Percentiles rank a stretch among this genome's conserved stretches.
Conservation (phyloP, 1,140 invertebrate genomes). For the Brachionus calyciflorus region DNA sequence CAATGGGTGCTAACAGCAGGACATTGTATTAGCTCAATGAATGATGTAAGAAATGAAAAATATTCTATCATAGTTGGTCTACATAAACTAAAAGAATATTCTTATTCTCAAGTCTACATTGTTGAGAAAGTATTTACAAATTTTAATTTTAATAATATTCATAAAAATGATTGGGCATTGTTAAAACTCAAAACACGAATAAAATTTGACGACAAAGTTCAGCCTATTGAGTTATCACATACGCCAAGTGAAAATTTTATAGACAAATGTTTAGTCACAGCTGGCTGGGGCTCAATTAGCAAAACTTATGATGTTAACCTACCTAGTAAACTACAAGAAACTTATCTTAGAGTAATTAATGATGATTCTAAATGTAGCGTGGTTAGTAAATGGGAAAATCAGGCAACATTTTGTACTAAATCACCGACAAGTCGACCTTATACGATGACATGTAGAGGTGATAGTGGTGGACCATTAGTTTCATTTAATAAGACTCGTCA, state of each 20-base stretch:
- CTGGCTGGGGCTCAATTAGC: constrained; percentile 20
- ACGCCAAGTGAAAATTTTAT: not conserved
- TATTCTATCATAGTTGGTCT: not conserved
- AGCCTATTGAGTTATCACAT: not conserved
- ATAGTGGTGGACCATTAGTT: not conserved
- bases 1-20: not conserved
- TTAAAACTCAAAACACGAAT: not conserved
- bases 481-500: not conserved
- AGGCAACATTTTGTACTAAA: no score
- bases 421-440: no score
- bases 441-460: no score
- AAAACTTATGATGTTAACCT: not conserved
- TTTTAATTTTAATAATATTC: not conserved
- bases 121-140: not conserved
- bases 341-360: no score
- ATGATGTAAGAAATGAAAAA: not conserved
- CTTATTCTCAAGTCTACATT: not conserved
- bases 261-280: constrained; percentile 8
- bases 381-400: no score
- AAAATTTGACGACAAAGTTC: not conserved
- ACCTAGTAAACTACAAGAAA: no score
- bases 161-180: not conserved
- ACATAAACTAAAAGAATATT: not conserved
- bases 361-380: no score
- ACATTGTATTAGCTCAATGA: not conserved